phyloP scores from a whole-genome alignment of 2,888 invertebrate species.

The Heliconius erato region DNA sequence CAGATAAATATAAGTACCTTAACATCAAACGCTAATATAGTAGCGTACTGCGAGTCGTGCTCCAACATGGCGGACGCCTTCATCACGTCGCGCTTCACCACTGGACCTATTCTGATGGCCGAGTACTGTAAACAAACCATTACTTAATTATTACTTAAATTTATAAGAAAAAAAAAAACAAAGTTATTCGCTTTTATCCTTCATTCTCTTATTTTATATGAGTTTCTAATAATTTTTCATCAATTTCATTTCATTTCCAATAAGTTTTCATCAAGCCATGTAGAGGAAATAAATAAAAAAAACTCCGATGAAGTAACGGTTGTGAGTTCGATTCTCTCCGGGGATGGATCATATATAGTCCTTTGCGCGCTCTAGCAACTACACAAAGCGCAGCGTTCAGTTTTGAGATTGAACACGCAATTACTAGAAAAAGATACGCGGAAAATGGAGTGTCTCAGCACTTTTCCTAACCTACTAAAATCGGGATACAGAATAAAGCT shows the following conservation, averaged over 20 bases:
- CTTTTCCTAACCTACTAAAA: neutral
- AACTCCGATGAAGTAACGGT: neutral
- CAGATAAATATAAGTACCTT: slow-evolving; percentile 86
- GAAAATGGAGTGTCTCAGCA: neutral
- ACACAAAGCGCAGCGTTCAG: neutral
- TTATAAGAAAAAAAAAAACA: neutral
- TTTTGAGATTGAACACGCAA: neutral
- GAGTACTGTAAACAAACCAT: slow-evolving; percentile 90
- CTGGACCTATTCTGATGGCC: slow-evolving; percentile 99
- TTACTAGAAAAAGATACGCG: neutral
- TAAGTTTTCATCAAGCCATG: too few relatives aligned
- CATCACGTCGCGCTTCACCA: slow-evolving; percentile 99
- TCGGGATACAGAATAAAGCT: neutral
- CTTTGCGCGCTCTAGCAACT: neutral
- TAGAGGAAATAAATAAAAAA: too few relatives aligned
- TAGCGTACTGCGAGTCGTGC: slow-evolving; percentile 98
- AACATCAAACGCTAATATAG: slow-evolving; percentile 99
- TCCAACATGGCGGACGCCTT: slow-evolving; percentile 99
- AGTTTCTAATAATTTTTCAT: too few relatives aligned
- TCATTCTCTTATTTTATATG: too few relatives aligned
- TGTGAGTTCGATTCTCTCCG: neutral
- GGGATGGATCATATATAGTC: too few relatives aligned
- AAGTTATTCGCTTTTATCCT: neutral
- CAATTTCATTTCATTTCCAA: too few relatives aligned
- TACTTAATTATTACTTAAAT: neutral